These are phyloP conservation scores for Tricholauxania praeusta DNA, from an alignment of 2,888 invertebrate genomes.

Conservation along the genomic window DNA sequence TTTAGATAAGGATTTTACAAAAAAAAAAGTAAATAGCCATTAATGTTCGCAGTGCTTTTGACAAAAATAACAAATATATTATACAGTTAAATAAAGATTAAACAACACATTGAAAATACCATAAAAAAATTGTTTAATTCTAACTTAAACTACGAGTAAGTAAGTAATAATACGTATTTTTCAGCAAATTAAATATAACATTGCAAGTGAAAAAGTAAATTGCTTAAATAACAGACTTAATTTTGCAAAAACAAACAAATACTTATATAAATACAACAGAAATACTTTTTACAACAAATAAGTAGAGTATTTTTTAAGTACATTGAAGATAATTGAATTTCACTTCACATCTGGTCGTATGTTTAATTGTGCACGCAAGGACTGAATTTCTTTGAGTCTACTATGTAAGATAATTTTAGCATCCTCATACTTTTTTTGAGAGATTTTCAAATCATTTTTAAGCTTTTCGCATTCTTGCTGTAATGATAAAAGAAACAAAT, in stretches of 20 bases:
- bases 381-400: constrained; percentile 46
- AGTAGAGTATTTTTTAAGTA: constrained; percentile 31
- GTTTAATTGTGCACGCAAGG: constrained; percentile 39
- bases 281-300: constrained; percentile 30
- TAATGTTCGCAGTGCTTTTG: constrained; percentile 60
- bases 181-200: not conserved
- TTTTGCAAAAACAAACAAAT: not conserved
- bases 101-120: not conserved
- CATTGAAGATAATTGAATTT: constrained; percentile 14
- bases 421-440: constrained; percentile 51
- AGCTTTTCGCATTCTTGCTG: constrained; percentile 48
- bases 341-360: constrained; percentile 1
- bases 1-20: constrained; percentile 38
- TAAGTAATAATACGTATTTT: not conserved
- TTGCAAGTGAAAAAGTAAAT: not conserved
- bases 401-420: constrained; percentile 47
- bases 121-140: too few relatives aligned
- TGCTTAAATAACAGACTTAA: constrained; percentile 13
- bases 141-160: too few relatives aligned
- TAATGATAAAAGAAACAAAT: constrained; percentile 34
- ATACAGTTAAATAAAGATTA: constrained; percentile 20
- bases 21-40: constrained; percentile 56
- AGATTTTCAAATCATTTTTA: constrained; percentile 46
- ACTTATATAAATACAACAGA: not conserved
- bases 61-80: constrained; percentile 15